Percentiles rank a stretch among this genome's conserved stretches.
Evolutionary conservation across 2,888 invertebrate genomes (phyloP).

Genomic region (Melinaea menophilus): DNA sequence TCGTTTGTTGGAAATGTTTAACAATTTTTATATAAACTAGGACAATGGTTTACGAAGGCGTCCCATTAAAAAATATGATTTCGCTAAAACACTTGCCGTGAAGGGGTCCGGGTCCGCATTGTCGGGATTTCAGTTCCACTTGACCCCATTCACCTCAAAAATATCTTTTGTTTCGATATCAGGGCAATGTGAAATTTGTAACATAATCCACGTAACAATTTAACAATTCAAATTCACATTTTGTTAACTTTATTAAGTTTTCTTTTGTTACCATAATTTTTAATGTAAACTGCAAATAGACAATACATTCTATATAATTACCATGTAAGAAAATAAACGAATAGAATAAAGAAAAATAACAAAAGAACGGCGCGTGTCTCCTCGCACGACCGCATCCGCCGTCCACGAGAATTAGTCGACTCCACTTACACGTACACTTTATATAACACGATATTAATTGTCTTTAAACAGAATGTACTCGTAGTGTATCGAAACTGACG

Average conservation of each 20-base stretch:
- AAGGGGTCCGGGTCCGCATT: constrained; percentile 30
- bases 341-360: constrained; percentile 19
- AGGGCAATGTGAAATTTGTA: neutral
- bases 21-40: constrained; percentile 9
- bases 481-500: neutral
- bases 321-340: neutral
- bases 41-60: constrained; percentile 25
- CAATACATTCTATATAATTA: too few species aligned
- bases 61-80: constrained; percentile 62
- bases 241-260: neutral
- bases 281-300: too few species aligned
- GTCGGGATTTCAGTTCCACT: constrained; percentile 45
- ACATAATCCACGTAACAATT: neutral
- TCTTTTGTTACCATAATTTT: too few species aligned
- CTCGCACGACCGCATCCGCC: constrained; percentile 23
- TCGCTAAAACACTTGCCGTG: constrained; percentile 43
- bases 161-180: constrained; percentile 67
- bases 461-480: neutral
- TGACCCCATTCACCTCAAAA: constrained; percentile 57
- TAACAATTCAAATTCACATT: neutral
- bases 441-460: constrained; percentile 16
- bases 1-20: constrained; percentile 10
- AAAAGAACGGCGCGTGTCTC: constrained; percentile 14
- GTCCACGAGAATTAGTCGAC: constrained; percentile 25
- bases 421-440: constrained; percentile 10